These are phyloP conservation scores for Holotrichia oblita DNA, from an alignment of 1,140 invertebrate species.

Conservation along the genomic window DNA sequence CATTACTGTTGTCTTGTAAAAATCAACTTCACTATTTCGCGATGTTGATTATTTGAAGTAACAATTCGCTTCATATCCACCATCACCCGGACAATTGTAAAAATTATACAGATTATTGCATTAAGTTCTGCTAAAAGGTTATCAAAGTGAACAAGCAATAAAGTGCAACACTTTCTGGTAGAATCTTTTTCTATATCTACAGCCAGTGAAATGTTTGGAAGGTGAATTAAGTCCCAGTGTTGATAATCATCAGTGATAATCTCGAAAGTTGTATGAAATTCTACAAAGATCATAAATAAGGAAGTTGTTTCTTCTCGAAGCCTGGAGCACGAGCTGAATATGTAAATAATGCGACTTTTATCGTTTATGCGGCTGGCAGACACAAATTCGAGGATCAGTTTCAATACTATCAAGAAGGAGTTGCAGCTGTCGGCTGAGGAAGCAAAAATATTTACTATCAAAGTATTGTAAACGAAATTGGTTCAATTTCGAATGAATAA, in stretches of 20 bases:
- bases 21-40: constrained; percentile 73
- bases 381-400: constrained; percentile 88
- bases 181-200: constrained; percentile 91
- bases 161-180: constrained; percentile 94
- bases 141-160: constrained; percentile 87
- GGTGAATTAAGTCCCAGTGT: constrained; percentile 94
- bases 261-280: constrained; percentile 89
- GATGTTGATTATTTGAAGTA: constrained; percentile 84
- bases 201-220: constrained; percentile 95
- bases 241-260: constrained; percentile 95
- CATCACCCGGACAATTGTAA: constrained; percentile 92
- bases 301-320: constrained; percentile 91
- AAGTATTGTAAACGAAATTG: constrained; percentile 95
- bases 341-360: constrained; percentile 95
- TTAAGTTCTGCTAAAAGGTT: constrained; percentile 79
- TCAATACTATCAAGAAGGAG: constrained; percentile 88
- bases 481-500: constrained; percentile 95
- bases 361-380: constrained; percentile 98
- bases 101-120: constrained; percentile 90
- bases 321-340: constrained; percentile 92
- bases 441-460: constrained; percentile 96
- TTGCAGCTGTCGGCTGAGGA: constrained; percentile 86
- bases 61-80: constrained; percentile 83
- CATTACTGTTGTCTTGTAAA: no score
- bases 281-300: constrained; percentile 91